Evolutionary conservation across 2,888 invertebrate genomes (phyloP).

Genomic region (Elysia crispata): DNA sequence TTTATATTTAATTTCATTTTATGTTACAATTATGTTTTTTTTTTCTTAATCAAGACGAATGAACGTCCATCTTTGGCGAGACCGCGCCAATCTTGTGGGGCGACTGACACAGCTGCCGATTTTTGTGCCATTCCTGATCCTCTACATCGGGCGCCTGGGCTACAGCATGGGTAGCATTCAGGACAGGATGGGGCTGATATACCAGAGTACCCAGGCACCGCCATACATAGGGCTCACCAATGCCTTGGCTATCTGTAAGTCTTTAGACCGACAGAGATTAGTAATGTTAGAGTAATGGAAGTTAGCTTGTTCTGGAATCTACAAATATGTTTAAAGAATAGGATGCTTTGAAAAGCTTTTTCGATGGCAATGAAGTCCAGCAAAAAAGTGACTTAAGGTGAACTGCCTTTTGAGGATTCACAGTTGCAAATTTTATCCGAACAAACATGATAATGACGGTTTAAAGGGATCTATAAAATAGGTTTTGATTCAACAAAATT

Average conservation of each 20-base stretch:
- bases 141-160: conserved; percentile 66
- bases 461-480: too few relatives aligned
- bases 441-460: too few relatives aligned
- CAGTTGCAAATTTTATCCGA: too few relatives aligned
- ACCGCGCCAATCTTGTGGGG: conserved; percentile 60
- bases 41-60: conserved; percentile 62
- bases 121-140: conserved; percentile 65
- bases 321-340: background rate
- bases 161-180: conserved; percentile 67
- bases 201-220: conserved; percentile 65
- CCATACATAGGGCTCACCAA: conserved; percentile 65
- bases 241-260: conserved; percentile 66
- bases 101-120: conserved; percentile 62
- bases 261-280: background rate
- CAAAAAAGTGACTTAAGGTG: too few relatives aligned
- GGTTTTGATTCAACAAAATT: too few relatives aligned
- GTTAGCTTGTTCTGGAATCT: too few relatives aligned
- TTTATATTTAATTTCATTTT: too few relatives aligned
- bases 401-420: too few relatives aligned
- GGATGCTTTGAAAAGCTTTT: background rate
- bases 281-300: too few relatives aligned
- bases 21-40: background rate
- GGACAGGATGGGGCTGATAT: conserved; percentile 69
- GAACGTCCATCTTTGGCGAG: conserved; percentile 65
- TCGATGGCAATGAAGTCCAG: too few relatives aligned